phyloP scores from a whole-genome alignment of 2,113 vertebrate species.

The Alexandromys fortis region DNA sequence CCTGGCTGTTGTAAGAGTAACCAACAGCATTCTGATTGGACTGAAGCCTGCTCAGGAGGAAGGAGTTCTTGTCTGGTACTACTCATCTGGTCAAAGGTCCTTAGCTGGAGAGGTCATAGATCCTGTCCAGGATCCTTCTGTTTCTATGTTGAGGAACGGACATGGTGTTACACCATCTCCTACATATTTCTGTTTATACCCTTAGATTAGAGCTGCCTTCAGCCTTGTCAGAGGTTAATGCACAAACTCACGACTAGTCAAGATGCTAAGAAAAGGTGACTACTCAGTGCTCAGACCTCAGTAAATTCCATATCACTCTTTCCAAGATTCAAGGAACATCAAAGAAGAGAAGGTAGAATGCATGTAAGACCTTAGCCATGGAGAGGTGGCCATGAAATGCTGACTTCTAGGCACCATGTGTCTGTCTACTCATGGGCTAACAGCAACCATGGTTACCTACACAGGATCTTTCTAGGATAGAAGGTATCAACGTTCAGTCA shows the following conservation, averaged over 20 bases:
- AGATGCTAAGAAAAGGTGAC: neutral
- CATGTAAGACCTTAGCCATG: neutral
- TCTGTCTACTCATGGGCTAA: neutral
- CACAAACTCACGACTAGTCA: neutral
- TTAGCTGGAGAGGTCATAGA: too few relatives aligned
- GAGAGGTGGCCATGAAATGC: neutral
- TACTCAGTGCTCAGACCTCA: neutral
- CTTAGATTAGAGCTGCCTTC: neutral
- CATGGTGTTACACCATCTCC: neutral
- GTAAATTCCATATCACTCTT: neutral
- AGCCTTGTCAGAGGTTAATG: neutral
- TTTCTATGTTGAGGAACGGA: neutral
- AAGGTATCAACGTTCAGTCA: neutral
- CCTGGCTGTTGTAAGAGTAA: neutral
- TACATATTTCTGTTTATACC: neutral
- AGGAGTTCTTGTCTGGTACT: neutral
- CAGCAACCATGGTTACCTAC: neutral
- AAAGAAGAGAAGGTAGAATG: neutral
- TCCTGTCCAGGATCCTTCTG: neutral
- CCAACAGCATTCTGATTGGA: neutral
- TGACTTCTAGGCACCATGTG: too few relatives aligned
- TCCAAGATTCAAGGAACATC: neutral
- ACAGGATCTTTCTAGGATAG: neutral
- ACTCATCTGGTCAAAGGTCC: neutral
- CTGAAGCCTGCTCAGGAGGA: neutral